Base-by-base conservation (phyloP, 2,113 vertebrate species). In the Procavia capensis region DNA sequence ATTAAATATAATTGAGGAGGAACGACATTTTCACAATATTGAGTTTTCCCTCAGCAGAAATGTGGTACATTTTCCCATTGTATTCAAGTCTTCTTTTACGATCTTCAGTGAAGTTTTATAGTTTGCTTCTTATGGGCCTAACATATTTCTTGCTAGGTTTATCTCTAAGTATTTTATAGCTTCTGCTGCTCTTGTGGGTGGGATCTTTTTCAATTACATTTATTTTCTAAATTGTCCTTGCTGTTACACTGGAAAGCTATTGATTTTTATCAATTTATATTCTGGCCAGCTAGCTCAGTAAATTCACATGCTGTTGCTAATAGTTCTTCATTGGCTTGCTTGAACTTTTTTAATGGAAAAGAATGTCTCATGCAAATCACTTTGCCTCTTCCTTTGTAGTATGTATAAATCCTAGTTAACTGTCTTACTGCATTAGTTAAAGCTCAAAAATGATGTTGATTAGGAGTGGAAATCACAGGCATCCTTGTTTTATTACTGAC, bases 371-470 rank as follows among this genome's bases (percentile, higher is more conserved):
- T 6, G 31, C 31, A 63, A 39, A 76, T 85, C 8, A 82, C 43
- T 54, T 74, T 96, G 66, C 43, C 39, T 63, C 78, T 64, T 91
- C 50, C n/a, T 93, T 57, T 47, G 63, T 85, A 83, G 50, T 83
- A n/a, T 36, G 50, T 64, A 24, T 13, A 63, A 66, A 45, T 72
- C 6, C n/a, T 57, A 14, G 36, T 90, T 79, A 6, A 9, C 79
- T 94, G 85, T 57, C 14, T 57, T 43, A 3, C 19, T 80, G 24
- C 41, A 5, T 85, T 85, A 27, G 6, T 75, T 22, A 50, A 78
- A 81, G 54, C 22, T 64, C 43, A 25, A 64, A 66, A 61, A 66
- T 16, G 4, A 2, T 11, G 36, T 6, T 1, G 22, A 34, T 16
- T 16, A 61, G 14, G 16, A 43, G 20, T 25, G 27, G 72, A 61